Percentiles rank a stretch among this genome's conserved stretches.
These are phyloP conservation scores for Rhyzopertha dominica DNA, from an alignment of 1,140 invertebrate genomes.

Conservation along the genomic window DNA sequence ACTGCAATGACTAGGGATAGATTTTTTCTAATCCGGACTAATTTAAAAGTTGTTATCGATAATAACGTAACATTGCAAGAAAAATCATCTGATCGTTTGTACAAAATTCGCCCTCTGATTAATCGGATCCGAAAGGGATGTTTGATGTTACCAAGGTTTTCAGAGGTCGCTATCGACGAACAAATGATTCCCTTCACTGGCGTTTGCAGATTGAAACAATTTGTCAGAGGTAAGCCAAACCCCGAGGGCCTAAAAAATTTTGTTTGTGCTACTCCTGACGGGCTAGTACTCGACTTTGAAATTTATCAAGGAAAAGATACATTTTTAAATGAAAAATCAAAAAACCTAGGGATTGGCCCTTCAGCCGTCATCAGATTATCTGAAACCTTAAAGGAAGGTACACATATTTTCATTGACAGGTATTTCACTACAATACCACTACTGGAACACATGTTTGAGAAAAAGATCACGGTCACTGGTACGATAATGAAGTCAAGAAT, in stretches of 20 bases:
- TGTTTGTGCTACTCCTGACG: constrained; percentile 17
- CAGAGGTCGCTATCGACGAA: constrained; percentile 17
- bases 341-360: too few relatives aligned
- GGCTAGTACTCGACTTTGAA: constrained; percentile 18
- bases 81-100: constrained; percentile 1
- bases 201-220: constrained; percentile 17
- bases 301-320: too few relatives aligned
- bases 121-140: constrained; percentile 12
- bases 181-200: constrained; percentile 23
- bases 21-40: neutral
- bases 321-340: too few relatives aligned
- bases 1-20: neutral
- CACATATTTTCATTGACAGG: too few relatives aligned
- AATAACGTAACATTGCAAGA: neutral
- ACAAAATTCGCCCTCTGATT: constrained; percentile 9
- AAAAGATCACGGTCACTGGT: constrained; percentile 2
- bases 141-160: constrained; percentile 9
- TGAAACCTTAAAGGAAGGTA: too few relatives aligned
- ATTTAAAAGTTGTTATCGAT: constrained; percentile 1
- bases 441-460: too few relatives aligned
- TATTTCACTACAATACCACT: too few relatives aligned
- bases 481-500: constrained; percentile 13
- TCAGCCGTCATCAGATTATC: too few relatives aligned
- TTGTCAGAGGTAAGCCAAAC: constrained; percentile 23
- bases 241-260: constrained; percentile 17